Evolutionary conservation across 2,113 vertebrate genomes (phyloP).

Genomic region (Microcebus murinus): DNA sequence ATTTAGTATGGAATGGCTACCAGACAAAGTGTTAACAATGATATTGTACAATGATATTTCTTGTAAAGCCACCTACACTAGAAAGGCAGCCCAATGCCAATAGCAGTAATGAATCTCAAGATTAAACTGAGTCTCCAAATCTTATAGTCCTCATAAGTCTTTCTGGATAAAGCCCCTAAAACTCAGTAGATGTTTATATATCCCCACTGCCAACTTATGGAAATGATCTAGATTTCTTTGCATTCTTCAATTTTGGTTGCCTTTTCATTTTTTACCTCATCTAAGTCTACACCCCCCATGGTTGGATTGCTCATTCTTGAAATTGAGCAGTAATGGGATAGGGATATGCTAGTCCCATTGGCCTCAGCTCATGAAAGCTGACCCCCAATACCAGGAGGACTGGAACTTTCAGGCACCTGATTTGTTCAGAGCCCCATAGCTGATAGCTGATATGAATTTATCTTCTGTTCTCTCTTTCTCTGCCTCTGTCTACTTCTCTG

Average conservation of each 20-base stretch:
- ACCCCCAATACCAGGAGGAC: not conserved
- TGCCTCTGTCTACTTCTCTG: not conserved
- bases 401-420: not conserved
- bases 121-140: not conserved
- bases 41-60: not conserved
- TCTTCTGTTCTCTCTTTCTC: not conserved
- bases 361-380: not conserved
- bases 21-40: not conserved
- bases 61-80: not conserved
- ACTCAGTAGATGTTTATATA: not conserved
- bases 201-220: not conserved
- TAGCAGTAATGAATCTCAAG: not conserved
- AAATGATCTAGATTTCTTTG: slow-evolving; percentile 21
- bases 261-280: slow-evolving; percentile 9
- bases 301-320: not conserved
- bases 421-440: not conserved
- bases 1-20: not conserved
- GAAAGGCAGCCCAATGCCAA: not conserved
- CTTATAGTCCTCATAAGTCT: not conserved
- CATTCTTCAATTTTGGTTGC: not conserved
- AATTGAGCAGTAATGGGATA: not conserved
- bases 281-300: not conserved
- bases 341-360: not conserved
- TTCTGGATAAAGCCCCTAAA: not conserved
- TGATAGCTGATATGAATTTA: not conserved